Base-by-base conservation (phyloP, 2,888 invertebrate species). In the Xanthia togata region DNA sequence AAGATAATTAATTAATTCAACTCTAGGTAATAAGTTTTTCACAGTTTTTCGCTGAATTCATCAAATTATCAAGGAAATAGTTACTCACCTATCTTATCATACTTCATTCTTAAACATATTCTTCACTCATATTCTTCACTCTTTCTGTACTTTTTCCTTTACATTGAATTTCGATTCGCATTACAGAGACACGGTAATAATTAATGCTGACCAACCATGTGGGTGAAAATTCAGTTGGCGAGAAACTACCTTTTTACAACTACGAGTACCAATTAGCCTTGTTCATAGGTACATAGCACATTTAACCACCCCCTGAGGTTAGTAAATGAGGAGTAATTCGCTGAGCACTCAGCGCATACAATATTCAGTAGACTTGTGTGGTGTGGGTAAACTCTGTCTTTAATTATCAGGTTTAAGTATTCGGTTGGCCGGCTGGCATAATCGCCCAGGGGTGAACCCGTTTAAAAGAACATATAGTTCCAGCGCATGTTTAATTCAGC, bases 1-100 rank as follows among this genome's bases (percentile, higher is more conserved):
- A 62, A 60, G 23, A 38, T 70, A 63, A 62, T 57, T 53, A 1
- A 68, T 57, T 76, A 57, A 81, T 62, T 57, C 50, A 20, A 41
- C 26, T 9, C 38, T 62, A 23, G 35, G 3, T 41, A 63, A 38
- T 81, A 26, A 70, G 67, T 57, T 70, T 62, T 26, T 14, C n/a
- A 14, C 31, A 23, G 65, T 38, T n/a, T 1, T 41, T 9, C n/a
- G 9, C 17, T 9, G n/a, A 41, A 20, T 26, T 41, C 17, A 26
- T 64, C n/a, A 41, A 64, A 11, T 26, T 20, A 20, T 44, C 5
- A 26, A 64, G 11, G 9, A 64, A 9, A 41, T n/a, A 9, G n/a
- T 41, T 41, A n/a, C 5, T 31, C 14, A 17, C 1, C 31, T 8
- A 57, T 8, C 26, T n/a, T 63, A 63, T 44, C 17, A n/a, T 41